Base-by-base conservation (phyloP, 2,113 vertebrate genomes). In the Natator depressus region DNA sequence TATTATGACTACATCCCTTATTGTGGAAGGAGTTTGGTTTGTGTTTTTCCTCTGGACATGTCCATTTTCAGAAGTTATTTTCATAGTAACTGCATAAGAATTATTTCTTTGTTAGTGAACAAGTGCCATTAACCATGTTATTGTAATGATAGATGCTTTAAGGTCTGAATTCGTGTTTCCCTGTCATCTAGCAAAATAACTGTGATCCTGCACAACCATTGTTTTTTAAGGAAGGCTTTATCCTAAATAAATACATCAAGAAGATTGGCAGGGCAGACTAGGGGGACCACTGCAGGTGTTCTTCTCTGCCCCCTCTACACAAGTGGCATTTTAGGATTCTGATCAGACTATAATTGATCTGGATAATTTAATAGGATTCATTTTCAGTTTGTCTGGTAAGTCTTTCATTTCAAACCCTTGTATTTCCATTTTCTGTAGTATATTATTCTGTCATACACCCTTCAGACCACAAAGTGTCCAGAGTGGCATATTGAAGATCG, bases 21-120 rank as follows among this genome's bases (percentile, higher is more conserved):
- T 86, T 96, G 24, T 87, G 97, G 53, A 42, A 25, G 89, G 5
- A 87, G 12, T 5, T 92, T 22, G 5, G 78, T 91, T 92, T 96
- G 93, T 82, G 1, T 82, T 5, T 82, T 79, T 90, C 83, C 72
- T 96, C 91, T 93, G 76, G 83, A 85, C 78, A 90, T 22, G 14
- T 93, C 4, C 8, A 27, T 81, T 91, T 89, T 89, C 85, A 75
- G 91, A 79, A 12, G 1, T 82, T n/a, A 42, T 1, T 46, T 38
- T 59, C 22, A 49, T 24, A 57, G 31, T 69, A 20, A 87, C 8
- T 3, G 8, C 78, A 69, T 81, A 79, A 50, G 38, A 94, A 65
- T 87, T 81, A 75, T 90, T 85, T 87, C 1, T 75, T 85, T 1
- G 54, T 35, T 86, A 85, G 16, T n/a, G 87, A 95, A 75, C 1